phyloP scores from a whole-genome alignment of 2,888 invertebrate genomes.

The Phengaris arion region DNA sequence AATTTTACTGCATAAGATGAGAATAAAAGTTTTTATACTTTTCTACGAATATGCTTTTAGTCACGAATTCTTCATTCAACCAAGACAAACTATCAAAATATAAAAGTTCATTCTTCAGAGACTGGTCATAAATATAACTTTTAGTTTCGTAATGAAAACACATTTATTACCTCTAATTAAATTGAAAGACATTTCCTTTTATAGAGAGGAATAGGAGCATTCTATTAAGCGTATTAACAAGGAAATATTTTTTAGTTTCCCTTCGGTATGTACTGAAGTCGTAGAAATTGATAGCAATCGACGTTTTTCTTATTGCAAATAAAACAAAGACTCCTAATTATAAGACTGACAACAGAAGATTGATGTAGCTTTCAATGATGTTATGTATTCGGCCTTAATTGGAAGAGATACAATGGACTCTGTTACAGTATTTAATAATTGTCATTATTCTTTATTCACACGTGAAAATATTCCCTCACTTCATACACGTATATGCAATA shows the following conservation, averaged over 20 bases:
- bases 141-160: neutral
- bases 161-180: slow-evolving; percentile 8
- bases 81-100: neutral
- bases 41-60: no score
- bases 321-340: slow-evolving; percentile 26
- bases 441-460: neutral
- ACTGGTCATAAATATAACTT: neutral
- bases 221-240: slow-evolving; percentile 21
- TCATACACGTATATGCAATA: no score
- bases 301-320: slow-evolving; percentile 27
- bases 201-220: neutral
- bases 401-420: neutral
- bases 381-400: slow-evolving; percentile 4
- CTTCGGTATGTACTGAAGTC: slow-evolving; percentile 1
- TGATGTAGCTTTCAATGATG: slow-evolving; percentile 5
- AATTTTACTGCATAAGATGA: no score
- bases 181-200: neutral
- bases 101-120: neutral
- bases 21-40: no score
- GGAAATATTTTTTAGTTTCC: neutral
- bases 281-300: slow-evolving; percentile 18
- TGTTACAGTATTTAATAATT: neutral
- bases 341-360: slow-evolving; percentile 23
- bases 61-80: no score
- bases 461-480: no score